These are phyloP conservation scores for Theonella swinhoei DNA, from an alignment of 37 sponge, comb jelly and placozoan genomes.

Conservation along the genomic window DNA sequence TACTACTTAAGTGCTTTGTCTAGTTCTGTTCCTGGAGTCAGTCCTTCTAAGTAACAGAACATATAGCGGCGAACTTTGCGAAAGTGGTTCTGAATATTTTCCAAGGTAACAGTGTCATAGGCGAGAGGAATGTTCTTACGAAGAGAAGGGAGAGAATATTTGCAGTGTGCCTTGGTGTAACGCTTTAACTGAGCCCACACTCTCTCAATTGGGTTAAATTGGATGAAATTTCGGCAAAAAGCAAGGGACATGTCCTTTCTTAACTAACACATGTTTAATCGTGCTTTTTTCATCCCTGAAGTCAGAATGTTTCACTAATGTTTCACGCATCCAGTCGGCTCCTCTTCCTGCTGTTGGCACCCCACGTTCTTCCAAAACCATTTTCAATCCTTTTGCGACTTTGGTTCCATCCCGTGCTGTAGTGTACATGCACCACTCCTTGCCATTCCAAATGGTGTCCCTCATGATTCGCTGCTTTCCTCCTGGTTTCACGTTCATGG, in stretches of 20 bases:
- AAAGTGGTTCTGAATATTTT: no score
- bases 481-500: conserved; percentile 17
- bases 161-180: conserved; percentile 5
- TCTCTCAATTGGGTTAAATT: conserved; percentile 20
- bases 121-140: not conserved
- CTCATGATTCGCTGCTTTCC: conserved; percentile 24
- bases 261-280: not conserved
- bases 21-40: no score
- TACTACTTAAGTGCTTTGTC: no score
- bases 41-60: no score
- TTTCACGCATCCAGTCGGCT: conserved; percentile 23
- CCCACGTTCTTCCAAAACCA: conserved; percentile 21
- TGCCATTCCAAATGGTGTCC: not conserved
- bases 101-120: not conserved
- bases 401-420: not conserved
- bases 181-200: conserved; percentile 28
- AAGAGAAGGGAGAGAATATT: not conserved
- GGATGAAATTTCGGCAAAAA: conserved; percentile 25
- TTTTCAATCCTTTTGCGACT: not conserved
- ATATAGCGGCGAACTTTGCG: no score
- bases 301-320: not conserved
- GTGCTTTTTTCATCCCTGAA: conserved; percentile 13
- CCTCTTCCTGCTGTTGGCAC: conserved; percentile 16
- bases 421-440: conserved; percentile 1
- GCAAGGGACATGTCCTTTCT: not conserved